Evolutionary conservation across 2,113 vertebrate species (phyloP).

Genomic region (Phalacrocorax carbo): DNA sequence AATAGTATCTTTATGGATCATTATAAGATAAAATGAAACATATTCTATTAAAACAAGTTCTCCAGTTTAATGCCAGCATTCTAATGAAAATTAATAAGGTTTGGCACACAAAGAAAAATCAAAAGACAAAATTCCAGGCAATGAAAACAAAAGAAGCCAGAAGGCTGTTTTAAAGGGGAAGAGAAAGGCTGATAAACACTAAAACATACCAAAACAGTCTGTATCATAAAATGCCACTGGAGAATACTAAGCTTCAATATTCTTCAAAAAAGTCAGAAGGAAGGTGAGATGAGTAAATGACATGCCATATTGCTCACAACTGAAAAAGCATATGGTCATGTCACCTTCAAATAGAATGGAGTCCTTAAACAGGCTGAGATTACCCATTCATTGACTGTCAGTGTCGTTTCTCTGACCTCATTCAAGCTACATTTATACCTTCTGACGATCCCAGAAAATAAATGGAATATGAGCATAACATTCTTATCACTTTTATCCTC

Average conservation of each 20-base stretch:
- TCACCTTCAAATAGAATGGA: not conserved
- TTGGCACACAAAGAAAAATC: not conserved
- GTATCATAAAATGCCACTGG: not conserved
- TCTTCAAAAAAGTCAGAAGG: not conserved
- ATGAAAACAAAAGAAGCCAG: not conserved
- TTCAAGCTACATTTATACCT: not conserved
- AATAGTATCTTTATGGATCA: not conserved
- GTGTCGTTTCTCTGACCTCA: not conserved
- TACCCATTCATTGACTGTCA: not conserved
- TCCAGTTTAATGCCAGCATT: not conserved
- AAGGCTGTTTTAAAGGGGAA: not conserved
- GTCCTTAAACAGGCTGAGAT: not conserved
- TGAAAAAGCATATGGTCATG: not conserved
- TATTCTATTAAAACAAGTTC: not conserved
- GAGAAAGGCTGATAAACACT: not conserved
- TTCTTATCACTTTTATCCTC: not conserved
- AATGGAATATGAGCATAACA: not conserved
- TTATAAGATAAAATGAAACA: not conserved
- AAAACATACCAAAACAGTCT: not conserved
- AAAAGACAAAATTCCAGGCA: not conserved
- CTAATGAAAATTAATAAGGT: not conserved
- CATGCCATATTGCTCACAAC: not conserved
- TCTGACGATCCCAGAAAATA: not conserved
- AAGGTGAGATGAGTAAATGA: not conserved
- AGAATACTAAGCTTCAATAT: not conserved